phyloP scores from a whole-genome alignment of 1,140 invertebrate species.

The Probaryconus sp. region DNA sequence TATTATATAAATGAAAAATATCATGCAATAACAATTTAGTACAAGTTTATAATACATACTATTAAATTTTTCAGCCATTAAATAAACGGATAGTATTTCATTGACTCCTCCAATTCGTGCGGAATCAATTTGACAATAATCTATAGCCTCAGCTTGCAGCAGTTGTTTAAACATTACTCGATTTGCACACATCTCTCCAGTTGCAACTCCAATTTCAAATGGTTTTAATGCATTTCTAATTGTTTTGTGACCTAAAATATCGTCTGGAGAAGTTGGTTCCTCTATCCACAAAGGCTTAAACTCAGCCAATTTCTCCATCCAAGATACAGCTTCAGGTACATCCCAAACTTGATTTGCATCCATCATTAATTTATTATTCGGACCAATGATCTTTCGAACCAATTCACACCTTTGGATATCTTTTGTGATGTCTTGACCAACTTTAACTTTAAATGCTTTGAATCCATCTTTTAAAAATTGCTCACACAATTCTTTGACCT shows the following conservation, averaged over 20 bases:
- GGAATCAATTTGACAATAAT: slow-evolving; percentile 94
- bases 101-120: slow-evolving; percentile 92
- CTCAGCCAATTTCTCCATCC: slow-evolving; percentile 87
- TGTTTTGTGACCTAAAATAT: slow-evolving; percentile 88
- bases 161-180: slow-evolving; percentile 96
- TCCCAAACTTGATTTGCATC: slow-evolving; percentile 97
- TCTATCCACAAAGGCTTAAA: slow-evolving; percentile 93
- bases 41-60: slow-evolving; percentile 73
- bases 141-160: slow-evolving; percentile 86
- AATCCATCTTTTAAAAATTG: slow-evolving; percentile 87
- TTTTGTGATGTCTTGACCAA: slow-evolving; percentile 88
- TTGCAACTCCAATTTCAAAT: slow-evolving; percentile 89
- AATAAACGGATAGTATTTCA: slow-evolving; percentile 91
- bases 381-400: slow-evolving; percentile 88
- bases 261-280: slow-evolving; percentile 95
- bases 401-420: slow-evolving; percentile 85
- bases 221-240: slow-evolving; percentile 83
- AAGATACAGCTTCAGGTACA: slow-evolving; percentile 88
- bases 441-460: slow-evolving; percentile 92
- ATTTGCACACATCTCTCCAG: slow-evolving; percentile 95
- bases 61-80: slow-evolving; percentile 89
- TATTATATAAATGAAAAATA: slow-evolving; percentile 3
- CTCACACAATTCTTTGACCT: slow-evolving; percentile 83
- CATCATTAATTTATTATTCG: slow-evolving; percentile 87
- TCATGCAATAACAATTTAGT: slow-evolving; percentile 4